These are phyloP conservation scores for Orthosia gracilis DNA, from an alignment of 2,888 invertebrate species.

Conservation along the genomic window DNA sequence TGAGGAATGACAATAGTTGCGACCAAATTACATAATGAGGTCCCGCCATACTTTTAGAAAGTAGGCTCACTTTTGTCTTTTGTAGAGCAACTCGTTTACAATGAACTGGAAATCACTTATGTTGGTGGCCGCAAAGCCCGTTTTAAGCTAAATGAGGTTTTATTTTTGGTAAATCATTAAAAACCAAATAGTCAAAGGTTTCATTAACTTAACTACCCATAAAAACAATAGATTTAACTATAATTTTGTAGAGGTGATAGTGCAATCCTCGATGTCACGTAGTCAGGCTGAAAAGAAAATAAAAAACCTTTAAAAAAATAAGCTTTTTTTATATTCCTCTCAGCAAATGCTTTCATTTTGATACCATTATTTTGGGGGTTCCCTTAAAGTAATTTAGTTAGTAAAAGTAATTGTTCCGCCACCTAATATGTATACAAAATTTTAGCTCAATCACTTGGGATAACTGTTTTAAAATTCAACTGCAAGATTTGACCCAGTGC, in stretches of 20 bases:
- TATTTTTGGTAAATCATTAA: neutral
- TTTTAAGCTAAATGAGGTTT: neutral
- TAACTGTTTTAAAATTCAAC: no score
- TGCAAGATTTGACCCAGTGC: no score
- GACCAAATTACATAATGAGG: neutral
- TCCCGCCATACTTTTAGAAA: neutral
- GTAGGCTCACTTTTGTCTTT: neutral
- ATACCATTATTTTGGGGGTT: no score
- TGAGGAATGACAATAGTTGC: neutral
- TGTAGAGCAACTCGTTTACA: neutral
- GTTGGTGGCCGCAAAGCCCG: neutral
- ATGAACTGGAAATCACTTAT: neutral
- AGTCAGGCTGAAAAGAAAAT: conserved; percentile 88
- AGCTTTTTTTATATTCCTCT: no score
- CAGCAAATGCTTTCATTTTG: no score
- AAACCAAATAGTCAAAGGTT: neutral
- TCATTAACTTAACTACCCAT: neutral
- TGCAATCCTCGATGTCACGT: conserved; percentile 86
- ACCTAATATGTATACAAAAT: no score
- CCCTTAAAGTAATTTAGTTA: no score
- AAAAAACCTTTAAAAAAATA: conserved; percentile 9
- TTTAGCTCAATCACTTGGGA: no score
- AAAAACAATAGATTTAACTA: conserved; percentile 43
- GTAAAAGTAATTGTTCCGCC: no score
- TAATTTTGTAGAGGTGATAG: conserved; percentile 8